phyloP scores from a whole-genome alignment of 2,888 invertebrate species.

The Peribatodes rhomboidaria region DNA sequence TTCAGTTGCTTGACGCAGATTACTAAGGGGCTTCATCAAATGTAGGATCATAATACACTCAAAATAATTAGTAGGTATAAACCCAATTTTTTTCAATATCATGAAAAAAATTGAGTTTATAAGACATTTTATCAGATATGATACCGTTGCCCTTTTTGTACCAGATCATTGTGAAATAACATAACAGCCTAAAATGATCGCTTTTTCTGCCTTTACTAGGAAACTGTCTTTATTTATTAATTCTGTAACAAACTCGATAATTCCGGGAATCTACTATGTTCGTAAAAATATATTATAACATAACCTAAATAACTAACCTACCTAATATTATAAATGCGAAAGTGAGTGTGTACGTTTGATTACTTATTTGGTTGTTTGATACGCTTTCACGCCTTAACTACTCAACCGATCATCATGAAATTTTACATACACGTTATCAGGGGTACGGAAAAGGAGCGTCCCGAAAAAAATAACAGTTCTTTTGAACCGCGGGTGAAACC shows the following conservation, averaged over 20 bases:
- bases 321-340: too few relatives aligned
- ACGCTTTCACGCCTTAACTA: too few relatives aligned
- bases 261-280: not conserved
- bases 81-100: too few relatives aligned
- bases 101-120: too few relatives aligned
- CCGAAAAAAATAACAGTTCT: too few relatives aligned
- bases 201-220: conserved; percentile 32
- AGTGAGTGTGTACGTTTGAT: too few relatives aligned
- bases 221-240: conserved; percentile 22
- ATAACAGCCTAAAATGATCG: conserved; percentile 35
- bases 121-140: conserved; percentile 22
- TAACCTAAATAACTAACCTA: too few relatives aligned
- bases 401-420: too few relatives aligned
- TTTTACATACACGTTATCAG: too few relatives aligned
- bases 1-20: conserved; percentile 7
- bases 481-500: too few relatives aligned
- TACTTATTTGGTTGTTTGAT: conserved; percentile 20
- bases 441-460: too few relatives aligned
- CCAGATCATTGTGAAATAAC: conserved; percentile 30
- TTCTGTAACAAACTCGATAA: conserved; percentile 22
- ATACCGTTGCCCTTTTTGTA: conserved; percentile 14
- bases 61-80: conserved; percentile 13
- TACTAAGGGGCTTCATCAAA: conserved; percentile 17
- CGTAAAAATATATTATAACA: conserved; percentile 1
- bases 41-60: conserved; percentile 20